These are phyloP conservation scores for Ammospiza maritima DNA, from an alignment of 2,797 vertebrate species.

Conservation along the genomic window DNA sequence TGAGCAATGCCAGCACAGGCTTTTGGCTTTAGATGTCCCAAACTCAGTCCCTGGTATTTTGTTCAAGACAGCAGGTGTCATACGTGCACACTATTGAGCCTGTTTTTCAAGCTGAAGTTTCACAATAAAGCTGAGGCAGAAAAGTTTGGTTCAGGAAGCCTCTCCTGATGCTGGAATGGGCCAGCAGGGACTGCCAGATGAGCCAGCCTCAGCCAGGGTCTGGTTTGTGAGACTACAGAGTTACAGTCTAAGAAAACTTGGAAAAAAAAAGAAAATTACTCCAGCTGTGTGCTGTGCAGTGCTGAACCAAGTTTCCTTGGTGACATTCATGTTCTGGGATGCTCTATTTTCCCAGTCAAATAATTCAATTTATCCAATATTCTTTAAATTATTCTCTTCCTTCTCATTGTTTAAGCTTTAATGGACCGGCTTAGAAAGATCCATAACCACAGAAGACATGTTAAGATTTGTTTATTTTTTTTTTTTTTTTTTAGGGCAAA, in stretches of 20 bases:
- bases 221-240: not conserved
- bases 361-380: not conserved
- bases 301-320: not conserved
- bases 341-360: not conserved
- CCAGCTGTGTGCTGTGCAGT: not conserved
- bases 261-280: not conserved
- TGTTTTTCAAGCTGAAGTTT: not conserved
- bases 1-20: not conserved
- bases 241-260: not conserved
- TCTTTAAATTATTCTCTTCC: not conserved
- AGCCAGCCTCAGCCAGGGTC: not conserved
- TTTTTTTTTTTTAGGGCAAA: not conserved
- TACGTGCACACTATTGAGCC: not conserved
- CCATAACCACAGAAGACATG: not conserved
- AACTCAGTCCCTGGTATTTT: not conserved
- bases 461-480: not conserved
- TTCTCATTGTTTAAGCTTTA: not conserved
- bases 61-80: not conserved
- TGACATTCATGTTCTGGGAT: not conserved
- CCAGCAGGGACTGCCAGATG: not conserved
- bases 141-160: not conserved
- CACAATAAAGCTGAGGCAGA: not conserved
- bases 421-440: not conserved
- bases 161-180: not conserved
- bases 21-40: not conserved